Conservation (phyloP, 2,888 invertebrate genomes). For the Blastobasis lacticolella region DNA sequence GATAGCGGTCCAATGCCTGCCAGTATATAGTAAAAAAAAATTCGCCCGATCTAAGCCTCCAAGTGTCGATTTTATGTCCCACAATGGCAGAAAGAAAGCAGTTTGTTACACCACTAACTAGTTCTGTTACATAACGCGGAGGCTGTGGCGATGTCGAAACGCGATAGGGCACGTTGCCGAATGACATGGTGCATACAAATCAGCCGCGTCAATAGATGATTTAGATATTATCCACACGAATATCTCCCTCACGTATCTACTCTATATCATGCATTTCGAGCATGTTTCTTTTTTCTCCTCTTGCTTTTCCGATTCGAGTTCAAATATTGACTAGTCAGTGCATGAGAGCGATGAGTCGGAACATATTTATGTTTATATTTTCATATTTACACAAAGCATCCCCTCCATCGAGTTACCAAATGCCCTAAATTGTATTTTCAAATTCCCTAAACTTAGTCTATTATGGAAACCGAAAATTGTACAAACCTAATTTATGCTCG, state of each 20-base stretch:
- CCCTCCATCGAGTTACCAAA: no score
- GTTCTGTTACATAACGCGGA: constrained; percentile 2
- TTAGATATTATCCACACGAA: constrained; percentile 8
- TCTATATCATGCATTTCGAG: not conserved
- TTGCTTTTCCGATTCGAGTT: no score
- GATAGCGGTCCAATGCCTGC: no score
- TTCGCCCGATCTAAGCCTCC: not conserved
- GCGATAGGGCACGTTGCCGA: constrained; percentile 3
- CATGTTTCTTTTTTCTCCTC: not conserved
- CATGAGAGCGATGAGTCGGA: no score
- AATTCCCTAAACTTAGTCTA: no score
- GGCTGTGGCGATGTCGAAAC: constrained; percentile 1
- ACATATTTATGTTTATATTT: no score
- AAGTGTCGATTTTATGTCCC: not conserved
- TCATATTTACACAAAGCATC: no score
- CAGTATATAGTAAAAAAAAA: not conserved
- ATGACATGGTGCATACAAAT: constrained; percentile 8
- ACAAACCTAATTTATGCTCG: no score
- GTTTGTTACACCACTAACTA: constrained; percentile 1
- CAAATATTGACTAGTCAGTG: no score
- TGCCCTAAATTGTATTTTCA: no score
- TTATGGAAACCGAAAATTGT: no score
- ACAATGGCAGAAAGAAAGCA: not conserved
- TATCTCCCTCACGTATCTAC: constrained; percentile 1
- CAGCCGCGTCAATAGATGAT: constrained; percentile 10